phyloP scores from a whole-genome alignment of 2,113 vertebrate species.

The Burhinus bistriatus region DNA sequence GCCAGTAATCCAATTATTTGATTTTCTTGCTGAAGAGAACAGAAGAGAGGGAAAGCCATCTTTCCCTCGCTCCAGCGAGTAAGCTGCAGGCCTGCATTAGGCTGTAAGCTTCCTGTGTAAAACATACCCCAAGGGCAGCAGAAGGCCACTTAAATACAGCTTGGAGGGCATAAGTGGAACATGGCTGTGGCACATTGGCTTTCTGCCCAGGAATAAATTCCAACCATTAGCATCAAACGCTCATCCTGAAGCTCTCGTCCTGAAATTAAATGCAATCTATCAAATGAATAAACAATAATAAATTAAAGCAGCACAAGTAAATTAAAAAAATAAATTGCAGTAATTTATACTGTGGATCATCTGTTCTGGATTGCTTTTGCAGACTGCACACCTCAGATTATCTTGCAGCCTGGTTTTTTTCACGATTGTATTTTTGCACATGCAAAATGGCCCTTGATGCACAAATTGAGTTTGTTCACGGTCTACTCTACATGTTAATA shows the following conservation, averaged over 20 bases:
- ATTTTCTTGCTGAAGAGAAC: conserved; percentile 15
- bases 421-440: background rate
- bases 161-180: conserved; percentile 10
- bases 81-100: background rate
- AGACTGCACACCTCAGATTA: background rate
- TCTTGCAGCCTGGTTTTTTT: background rate
- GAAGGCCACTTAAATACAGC: conserved; percentile 28
- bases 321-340: conserved; percentile 1
- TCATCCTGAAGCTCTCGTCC: conserved; percentile 3
- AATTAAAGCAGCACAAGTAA: conserved; percentile 6
- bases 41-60: background rate
- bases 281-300: conserved; percentile 56
- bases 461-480: background rate
- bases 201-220: conserved; percentile 25
- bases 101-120: background rate
- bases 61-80: background rate
- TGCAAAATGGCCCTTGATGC: background rate
- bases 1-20: conserved; percentile 26
- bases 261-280: conserved; percentile 51
- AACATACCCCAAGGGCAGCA: conserved; percentile 23
- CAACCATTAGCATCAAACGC: conserved; percentile 29
- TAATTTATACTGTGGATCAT: conserved; percentile 3
- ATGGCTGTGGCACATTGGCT: background rate
- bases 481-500: background rate
- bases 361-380: background rate